A percentile compares a stretch with the other conserved stretches of the same genome.
Evolutionary conservation across 2,888 invertebrate species (phyloP).

Genomic region (Colostygia pectinataria): DNA sequence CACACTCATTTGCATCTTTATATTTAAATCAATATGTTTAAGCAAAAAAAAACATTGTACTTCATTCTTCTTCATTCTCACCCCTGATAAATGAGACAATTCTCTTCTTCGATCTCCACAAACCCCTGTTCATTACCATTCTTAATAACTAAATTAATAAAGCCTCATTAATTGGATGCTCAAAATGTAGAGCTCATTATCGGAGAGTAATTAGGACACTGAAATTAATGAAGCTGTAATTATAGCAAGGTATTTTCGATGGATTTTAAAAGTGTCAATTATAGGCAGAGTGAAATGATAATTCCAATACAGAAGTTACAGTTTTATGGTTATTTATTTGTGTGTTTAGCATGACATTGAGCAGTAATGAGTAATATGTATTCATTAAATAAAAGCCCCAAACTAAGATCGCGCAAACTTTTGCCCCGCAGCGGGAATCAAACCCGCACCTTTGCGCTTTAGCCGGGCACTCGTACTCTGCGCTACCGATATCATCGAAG

Average conservation of each 20-base stretch:
- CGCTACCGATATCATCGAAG: too few relatives aligned
- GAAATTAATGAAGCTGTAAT: slow-evolving; percentile 19
- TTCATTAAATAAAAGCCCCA: too few relatives aligned
- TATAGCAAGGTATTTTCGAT: slow-evolving; percentile 23
- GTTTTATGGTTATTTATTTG: too few relatives aligned
- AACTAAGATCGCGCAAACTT: too few relatives aligned
- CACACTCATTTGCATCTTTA: too few relatives aligned
- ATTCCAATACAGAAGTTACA: too few relatives aligned
- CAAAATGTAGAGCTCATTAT: slow-evolving; percentile 31
- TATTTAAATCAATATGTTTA: too few relatives aligned
- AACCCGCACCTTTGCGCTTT: too few relatives aligned
- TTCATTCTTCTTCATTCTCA: slow-evolving; percentile 9
- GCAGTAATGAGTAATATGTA: too few relatives aligned
- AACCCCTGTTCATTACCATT: slow-evolving; percentile 30
- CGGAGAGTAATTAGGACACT: slow-evolving; percentile 27
- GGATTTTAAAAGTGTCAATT: background rate
- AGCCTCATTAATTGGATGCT: slow-evolving; percentile 30
- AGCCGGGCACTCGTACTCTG: too few relatives aligned
- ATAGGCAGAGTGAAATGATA: background rate
- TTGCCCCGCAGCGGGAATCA: too few relatives aligned
- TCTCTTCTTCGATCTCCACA: slow-evolving; percentile 23
- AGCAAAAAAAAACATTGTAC: background rate
- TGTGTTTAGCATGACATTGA: too few relatives aligned
- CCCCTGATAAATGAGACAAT: background rate
- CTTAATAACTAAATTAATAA: slow-evolving; percentile 34